These are phyloP conservation scores for Homarus americanus DNA, from an alignment of 1,140 invertebrate species.

Conservation along the genomic window DNA sequence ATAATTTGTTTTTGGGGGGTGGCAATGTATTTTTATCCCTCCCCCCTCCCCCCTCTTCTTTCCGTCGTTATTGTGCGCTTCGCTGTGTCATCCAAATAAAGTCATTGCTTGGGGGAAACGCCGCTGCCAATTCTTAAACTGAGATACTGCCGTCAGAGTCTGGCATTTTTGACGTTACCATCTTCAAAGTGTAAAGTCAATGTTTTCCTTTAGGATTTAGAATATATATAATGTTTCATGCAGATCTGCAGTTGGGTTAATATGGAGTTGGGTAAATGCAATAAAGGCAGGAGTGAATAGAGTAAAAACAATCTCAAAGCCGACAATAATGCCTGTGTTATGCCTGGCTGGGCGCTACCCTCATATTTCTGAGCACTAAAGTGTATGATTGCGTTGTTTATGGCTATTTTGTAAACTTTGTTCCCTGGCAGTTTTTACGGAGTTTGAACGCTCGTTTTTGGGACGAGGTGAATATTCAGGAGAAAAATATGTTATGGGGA, in stretches of 20 bases:
- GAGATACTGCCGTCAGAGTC: not conserved
- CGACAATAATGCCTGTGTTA: conserved; percentile 36
- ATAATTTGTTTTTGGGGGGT: not conserved
- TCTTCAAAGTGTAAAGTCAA: not conserved
- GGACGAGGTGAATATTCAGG: conserved; percentile 35
- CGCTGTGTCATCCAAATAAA: conserved; percentile 11
- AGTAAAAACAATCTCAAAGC: conserved; percentile 39
- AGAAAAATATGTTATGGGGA: not conserved
- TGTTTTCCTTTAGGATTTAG: not conserved
- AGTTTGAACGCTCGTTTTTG: conserved; percentile 20
- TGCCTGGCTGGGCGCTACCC: conserved; percentile 30
- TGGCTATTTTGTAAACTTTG: conserved; percentile 59
- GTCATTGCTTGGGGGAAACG: not conserved
- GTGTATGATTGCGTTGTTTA: conserved; percentile 56
- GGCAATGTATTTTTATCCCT: not conserved
- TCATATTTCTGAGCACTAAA: conserved; percentile 49
- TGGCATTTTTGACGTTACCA: not conserved
- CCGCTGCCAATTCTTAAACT: not conserved
- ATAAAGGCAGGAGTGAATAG: conserved; percentile 34
- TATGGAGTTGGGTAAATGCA: not conserved
- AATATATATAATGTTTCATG: conserved; percentile 19
- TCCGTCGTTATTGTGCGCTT: conserved; percentile 5
- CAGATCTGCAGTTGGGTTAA: not conserved
- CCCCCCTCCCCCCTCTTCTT: not conserved
- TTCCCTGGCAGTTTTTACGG: conserved; percentile 39